A percentile compares a stretch with the other conserved stretches of the same genome.
phyloP scores from a whole-genome alignment of 2,113 vertebrate species.

The Toxotes jaculatrix region DNA sequence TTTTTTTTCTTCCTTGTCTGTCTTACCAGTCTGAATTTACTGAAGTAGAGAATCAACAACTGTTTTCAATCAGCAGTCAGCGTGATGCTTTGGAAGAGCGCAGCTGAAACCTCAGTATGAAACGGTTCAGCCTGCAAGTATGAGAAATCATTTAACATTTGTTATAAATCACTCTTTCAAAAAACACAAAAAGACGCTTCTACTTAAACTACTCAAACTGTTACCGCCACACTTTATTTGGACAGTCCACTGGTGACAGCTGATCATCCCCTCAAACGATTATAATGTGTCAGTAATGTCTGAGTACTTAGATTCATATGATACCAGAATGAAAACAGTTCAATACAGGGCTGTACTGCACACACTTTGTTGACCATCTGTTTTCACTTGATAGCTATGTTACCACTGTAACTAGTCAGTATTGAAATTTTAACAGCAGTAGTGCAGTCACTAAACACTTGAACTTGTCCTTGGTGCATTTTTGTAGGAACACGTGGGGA shows the following conservation, averaged over 20 bases:
- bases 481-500: neutral
- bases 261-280: neutral
- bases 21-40: conserved; percentile 89
- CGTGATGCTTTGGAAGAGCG: conserved; percentile 86
- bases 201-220: neutral
- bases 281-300: neutral
- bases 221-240: neutral
- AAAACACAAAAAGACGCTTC: neutral
- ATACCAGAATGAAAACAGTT: neutral
- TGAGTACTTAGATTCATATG: neutral
- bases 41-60: conserved; percentile 97
- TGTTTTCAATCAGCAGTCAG: conserved; percentile 97
- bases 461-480: neutral
- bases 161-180: conserved; percentile 19
- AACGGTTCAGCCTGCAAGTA: conserved; percentile 25
- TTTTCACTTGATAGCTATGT: neutral
- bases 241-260: neutral
- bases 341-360: neutral
- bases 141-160: conserved; percentile 39
- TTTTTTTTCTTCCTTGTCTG: conserved; percentile 51
- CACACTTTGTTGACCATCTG: neutral
- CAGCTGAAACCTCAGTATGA: conserved; percentile 79
- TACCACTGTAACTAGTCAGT: neutral
- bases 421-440: neutral
- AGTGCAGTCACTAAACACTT: neutral